Base-by-base conservation (phyloP, 2,888 invertebrate species). In the Baronia brevicornis region DNA sequence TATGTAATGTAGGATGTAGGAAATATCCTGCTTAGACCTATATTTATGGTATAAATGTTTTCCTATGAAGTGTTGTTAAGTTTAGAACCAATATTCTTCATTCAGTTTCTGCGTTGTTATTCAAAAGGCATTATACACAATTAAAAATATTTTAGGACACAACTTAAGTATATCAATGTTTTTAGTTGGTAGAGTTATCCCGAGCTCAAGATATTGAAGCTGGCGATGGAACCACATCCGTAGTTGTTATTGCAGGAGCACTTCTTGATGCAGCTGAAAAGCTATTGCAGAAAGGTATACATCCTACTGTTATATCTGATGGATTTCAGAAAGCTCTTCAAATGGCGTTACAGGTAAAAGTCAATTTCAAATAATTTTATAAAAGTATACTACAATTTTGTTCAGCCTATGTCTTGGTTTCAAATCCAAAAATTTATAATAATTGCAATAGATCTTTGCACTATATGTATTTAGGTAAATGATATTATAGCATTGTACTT, bases 141-240 rank as follows among this genome's bases (percentile, higher is more conserved):
- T n/a, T n/a, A n/a, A n/a, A n/a, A n/a, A n/a, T n/a, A n/a, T n/a
- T n/a, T n/a, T n/a, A n/a, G n/a, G n/a, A n/a, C n/a, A 2, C 4
- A 1, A 12, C 1, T 8, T 3, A 6, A 11, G 1, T 13, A 10
- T 10, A 12, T 21, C 28, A 17, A 35, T 36, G 28, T 36, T 30
- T 18, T 77, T 86, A 96, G 96, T 86, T 99, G 63, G 99, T 99
- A 3, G 99, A 99, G 77, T 85, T 99, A 45, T 98, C 98, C 1
- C 94, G 96, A 59, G 98, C 99, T 8, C 99, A 98, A 84, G 99
- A 99, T 74, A 91, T 98, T 54, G 98, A 98, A 79, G 99, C 99
- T 53, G 99, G 99, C 25, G 99, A 99, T 85, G 99, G 99, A 36
- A 99, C 99, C 10, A 99, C 99, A 5, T 95, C 97, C 10, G 99